These are phyloP conservation scores for Hydrochoerus hydrochaeris DNA, from an alignment of 2,113 vertebrate genomes.

Conservation along the genomic window DNA sequence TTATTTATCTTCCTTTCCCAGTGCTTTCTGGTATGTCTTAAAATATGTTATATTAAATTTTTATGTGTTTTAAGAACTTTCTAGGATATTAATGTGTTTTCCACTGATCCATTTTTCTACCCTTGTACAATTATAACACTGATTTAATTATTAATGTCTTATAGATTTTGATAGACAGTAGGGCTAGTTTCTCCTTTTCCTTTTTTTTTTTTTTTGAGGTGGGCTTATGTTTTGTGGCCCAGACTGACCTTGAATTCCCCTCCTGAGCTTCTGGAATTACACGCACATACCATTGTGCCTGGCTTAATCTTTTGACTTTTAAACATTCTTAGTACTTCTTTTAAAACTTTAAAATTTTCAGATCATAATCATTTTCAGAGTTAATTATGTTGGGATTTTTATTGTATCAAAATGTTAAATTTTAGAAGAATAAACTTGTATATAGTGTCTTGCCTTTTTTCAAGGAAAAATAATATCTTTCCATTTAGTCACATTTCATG, in stretches of 20 bases:
- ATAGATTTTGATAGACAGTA: constrained; percentile 34
- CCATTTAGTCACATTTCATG: constrained; percentile 34
- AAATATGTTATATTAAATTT: constrained; percentile 37
- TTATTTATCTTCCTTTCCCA: not conserved
- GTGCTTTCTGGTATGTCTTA: constrained; percentile 40
- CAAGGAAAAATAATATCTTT: not conserved
- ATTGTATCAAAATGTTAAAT: not conserved
- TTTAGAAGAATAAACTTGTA: not conserved
- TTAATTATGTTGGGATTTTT: constrained; percentile 37
- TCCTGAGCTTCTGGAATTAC: not conserved
- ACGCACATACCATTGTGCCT: not conserved
- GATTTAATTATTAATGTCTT: constrained; percentile 19
- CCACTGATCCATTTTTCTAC: not conserved
- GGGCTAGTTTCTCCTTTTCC: constrained; percentile 15
- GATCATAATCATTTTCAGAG: constrained; percentile 1
- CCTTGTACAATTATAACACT: not conserved
- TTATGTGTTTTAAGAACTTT: not conserved
- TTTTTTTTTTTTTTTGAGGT: not conserved
- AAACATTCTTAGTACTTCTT: constrained; percentile 10
- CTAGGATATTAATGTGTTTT: not conserved
- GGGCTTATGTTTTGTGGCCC: not conserved
- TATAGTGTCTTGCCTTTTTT: constrained; percentile 19
- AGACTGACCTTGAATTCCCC: not conserved
- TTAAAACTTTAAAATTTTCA: constrained; percentile 28
- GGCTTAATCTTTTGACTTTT: constrained; percentile 28